Evolutionary conservation across 1,140 invertebrate genomes (phyloP), one percentile per base, ranked within the genome.

Genomic region (Polyergus mexicanus): DNA sequence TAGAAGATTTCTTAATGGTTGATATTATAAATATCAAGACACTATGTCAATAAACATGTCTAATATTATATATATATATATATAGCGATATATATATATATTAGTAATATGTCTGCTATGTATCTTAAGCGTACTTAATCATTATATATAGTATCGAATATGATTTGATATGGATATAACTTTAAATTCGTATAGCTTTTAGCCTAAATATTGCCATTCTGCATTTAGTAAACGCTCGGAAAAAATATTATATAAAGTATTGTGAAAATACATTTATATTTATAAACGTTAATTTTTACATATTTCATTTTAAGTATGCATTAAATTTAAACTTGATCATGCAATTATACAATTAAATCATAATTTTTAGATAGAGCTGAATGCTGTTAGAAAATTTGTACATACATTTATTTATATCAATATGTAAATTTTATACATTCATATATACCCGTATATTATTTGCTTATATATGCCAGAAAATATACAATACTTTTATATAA

Each of bases 391-490:
- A 58, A 25, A 60, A 25, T 75, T 16, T 75, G 35, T 75, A 41
- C 56, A 75, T 60, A 44, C 51, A 75, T 41, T 38, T n/a, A 35
- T 54, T 32, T 72, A 68, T 68, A 68, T 51, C 28, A 56, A 56
- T n/a, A 60, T 11, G 10, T 62, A 19, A 16, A 76, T 76, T 41
- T 19, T 63, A 11, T 65, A 66, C 35, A 54, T 78, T 32, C 11
- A 35, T 19, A 13, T 47, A 76, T 7, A 63, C 44, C n/a, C 2
- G 13, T 58, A 2, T 19, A 44, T 19, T 60, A 19, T 41, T 74
- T 25, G 13, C 28, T 69, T 16, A 19, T 19, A 8, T 51, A 51
- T 51, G 4, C 16, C 16, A 51, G 16, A 51, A 51, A 51, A 51
- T 51, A 47, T 47, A 16, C 16, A 19, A 44, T 44, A 68, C 7